Percentiles rank a stretch among this genome's conserved stretches.
These are phyloP conservation scores for Pseudoatta argentina DNA, from an alignment of 1,140 invertebrate species.

Conservation along the genomic window DNA sequence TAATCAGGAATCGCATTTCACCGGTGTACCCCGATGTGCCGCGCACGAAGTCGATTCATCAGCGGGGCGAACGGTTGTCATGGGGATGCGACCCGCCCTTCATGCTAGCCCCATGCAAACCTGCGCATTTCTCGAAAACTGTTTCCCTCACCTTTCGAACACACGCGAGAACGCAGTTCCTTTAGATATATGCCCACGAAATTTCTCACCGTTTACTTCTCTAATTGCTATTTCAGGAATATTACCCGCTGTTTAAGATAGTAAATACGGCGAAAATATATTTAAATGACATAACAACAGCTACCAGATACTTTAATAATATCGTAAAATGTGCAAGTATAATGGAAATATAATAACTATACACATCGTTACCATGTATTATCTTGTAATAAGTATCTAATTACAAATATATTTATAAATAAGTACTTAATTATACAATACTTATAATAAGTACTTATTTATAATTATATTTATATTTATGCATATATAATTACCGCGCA, in stretches of 20 bases:
- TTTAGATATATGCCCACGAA: constrained; percentile 53
- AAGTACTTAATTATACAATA: no score
- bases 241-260: background rate
- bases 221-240: constrained; percentile 31
- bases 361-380: background rate
- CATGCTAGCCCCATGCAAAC: constrained; percentile 71
- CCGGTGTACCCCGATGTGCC: constrained; percentile 73
- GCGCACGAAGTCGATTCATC: constrained; percentile 77
- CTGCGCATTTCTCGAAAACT: constrained; percentile 67
- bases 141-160: background rate
- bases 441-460: no score
- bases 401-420: no score
- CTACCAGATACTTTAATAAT: background rate
- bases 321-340: background rate
- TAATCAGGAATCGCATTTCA: constrained; percentile 76
- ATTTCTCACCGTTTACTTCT: constrained; percentile 45
- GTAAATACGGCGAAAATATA: background rate
- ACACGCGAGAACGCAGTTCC: constrained; percentile 54
- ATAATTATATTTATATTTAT: background rate
- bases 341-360: background rate
- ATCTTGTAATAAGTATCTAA: background rate
- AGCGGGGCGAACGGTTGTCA: constrained; percentile 80
- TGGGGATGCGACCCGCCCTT: constrained; percentile 81
- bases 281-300: background rate
- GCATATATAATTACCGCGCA: background rate